Base-by-base conservation (phyloP, 2,113 vertebrate species). In the Cyanoramphus novaezelandiae region DNA sequence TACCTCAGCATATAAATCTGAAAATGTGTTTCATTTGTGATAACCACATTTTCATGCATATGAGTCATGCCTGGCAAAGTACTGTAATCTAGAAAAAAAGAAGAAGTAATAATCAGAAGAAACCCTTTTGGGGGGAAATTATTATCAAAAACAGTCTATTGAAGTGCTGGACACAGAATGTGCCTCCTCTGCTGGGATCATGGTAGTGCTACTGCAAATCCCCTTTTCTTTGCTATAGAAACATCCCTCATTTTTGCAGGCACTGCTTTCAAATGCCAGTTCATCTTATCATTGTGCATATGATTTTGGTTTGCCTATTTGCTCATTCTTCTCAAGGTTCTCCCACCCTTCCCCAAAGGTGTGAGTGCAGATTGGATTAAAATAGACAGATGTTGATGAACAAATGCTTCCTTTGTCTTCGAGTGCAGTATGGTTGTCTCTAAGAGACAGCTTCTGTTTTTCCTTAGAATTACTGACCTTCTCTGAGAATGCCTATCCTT, bases 1-100 rank as follows among this genome's bases (percentile, higher is more conserved):
- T 94, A 89, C 78, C 57, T 81, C 60, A 88, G 82, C 82, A 75
- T 68, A 47, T 63, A 92, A 83, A 83, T 83, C 79, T 90, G 60
- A 95, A 86, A 92, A 90, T 67, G 49, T 86, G 64, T 70, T 92
- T 93, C 53, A 60, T 75, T 78, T 90, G 65, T 86, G 92, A 86
- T 86, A 88, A 93, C 63, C 24, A 28, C 46, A 43, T 47, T 89
- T 82, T 69, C 86, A 53, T 94, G 35, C 43, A 12, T 60, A 35
- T 80, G 91, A 94, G 47, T 94, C 72, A 93, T 71, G 55, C 63
- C 43, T 31, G 12, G 59, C 49, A 82, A 93, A 90, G 46, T 33
- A 62, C 33, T 67, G 16, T 59, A 83, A 85, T 74, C 18, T 4
- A 28, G 57, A 52, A 49, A 24, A 14, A 10, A 35, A 13, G 24